These are phyloP conservation scores for Lophochroa leadbeateri DNA, from an alignment of 2,113 vertebrate species.

Conservation along the genomic window DNA sequence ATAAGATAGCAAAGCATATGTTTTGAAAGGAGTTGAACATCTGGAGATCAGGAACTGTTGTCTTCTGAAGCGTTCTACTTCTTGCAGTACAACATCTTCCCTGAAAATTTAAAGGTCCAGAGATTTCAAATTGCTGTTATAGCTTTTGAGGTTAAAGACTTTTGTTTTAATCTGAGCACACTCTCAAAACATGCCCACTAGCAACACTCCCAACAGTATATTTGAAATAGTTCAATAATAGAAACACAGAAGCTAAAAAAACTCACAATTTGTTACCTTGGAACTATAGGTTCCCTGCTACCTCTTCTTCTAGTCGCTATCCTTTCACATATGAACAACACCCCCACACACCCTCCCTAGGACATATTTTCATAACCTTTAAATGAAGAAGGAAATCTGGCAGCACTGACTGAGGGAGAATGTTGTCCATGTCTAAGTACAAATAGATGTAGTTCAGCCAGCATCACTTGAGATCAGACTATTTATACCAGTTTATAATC, in stretches of 20 bases:
- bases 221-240: neutral
- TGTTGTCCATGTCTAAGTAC: neutral
- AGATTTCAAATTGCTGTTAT: neutral
- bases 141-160: neutral
- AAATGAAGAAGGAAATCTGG: neutral
- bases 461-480: neutral
- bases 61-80: neutral
- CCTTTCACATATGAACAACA: neutral
- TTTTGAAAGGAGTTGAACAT: neutral
- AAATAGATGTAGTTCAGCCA: neutral
- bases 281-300: neutral
- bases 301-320: neutral
- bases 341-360: accelerated
- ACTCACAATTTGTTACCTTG: neutral
- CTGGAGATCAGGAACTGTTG: neutral
- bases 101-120: neutral
- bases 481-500: neutral
- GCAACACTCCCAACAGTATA: neutral
- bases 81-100: neutral
- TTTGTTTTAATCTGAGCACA: neutral
- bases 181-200: neutral
- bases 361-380: neutral
- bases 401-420: neutral
- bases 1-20: neutral
- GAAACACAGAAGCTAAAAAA: neutral